These are phyloP conservation scores for Dolichomitus sp. DNA, from an alignment of 2,888 invertebrate species.

Conservation along the genomic window DNA sequence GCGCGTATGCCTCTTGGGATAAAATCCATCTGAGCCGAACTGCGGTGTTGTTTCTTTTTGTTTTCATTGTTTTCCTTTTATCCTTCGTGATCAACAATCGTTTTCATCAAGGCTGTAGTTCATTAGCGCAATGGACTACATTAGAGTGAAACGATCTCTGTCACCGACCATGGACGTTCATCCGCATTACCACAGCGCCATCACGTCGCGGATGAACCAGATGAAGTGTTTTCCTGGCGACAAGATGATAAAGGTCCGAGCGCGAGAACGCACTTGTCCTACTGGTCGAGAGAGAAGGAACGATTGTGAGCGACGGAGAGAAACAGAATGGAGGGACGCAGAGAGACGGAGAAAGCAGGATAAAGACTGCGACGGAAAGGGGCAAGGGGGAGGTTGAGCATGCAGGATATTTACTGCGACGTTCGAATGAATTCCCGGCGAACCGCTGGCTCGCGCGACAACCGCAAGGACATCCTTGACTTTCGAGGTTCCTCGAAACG, in stretches of 20 bases:
- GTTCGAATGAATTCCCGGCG: conserved; percentile 67
- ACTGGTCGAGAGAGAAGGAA: conserved; percentile 44
- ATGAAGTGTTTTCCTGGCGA: conserved; percentile 85
- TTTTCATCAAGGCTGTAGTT: conserved; percentile 14
- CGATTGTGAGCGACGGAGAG: conserved; percentile 10
- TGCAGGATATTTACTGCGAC: conserved; percentile 65
- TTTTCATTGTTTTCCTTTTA: conserved; percentile 10
- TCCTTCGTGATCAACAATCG: not conserved
- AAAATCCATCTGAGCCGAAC: not conserved
- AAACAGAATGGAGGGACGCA: conserved; percentile 27
- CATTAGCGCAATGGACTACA: conserved; percentile 45
- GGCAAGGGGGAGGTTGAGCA: conserved; percentile 32
- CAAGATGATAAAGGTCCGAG: conserved; percentile 80
- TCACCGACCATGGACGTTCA: conserved; percentile 82
- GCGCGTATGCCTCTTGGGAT: conserved; percentile 12
- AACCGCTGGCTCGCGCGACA: conserved; percentile 53
- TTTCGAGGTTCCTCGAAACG: conserved; percentile 49
- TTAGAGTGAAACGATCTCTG: conserved; percentile 56
- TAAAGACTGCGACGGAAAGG: not conserved
- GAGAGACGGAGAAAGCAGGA: conserved; percentile 16
- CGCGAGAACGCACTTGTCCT: conserved; percentile 50
- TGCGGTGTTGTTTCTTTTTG: not conserved
- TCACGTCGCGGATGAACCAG: conserved; percentile 84
- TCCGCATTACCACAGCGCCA: conserved; percentile 82
- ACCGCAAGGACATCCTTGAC: conserved; percentile 64